A percentile compares a stretch with the other conserved stretches of the same genome.
phyloP scores from a whole-genome alignment of 2,797 vertebrate genomes.

The Halcyon leucocephala region DNA sequence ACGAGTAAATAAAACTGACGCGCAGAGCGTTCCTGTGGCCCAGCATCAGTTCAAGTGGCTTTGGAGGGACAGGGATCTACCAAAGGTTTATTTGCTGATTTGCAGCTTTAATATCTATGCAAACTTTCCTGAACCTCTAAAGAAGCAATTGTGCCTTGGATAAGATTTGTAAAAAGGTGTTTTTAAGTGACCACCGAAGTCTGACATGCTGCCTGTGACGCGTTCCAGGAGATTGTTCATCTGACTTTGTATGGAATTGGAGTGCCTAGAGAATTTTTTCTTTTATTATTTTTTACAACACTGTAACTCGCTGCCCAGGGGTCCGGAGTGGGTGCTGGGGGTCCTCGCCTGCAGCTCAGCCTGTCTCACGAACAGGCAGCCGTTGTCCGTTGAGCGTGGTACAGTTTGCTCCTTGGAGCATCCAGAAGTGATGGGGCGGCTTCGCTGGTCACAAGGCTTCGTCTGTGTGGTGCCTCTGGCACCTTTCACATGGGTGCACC shows the following conservation, averaged over 20 bases:
- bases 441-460: no score
- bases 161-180: accelerated
- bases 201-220: no score
- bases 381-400: no score
- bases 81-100: accelerated
- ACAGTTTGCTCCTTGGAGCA: no score
- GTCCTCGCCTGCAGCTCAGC: no score
- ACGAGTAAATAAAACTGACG: accelerated
- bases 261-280: not conserved
- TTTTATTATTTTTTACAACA: no score
- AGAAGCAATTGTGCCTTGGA: accelerated
- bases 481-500: not conserved
- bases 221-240: not conserved
- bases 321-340: no score
- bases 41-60: accelerated
- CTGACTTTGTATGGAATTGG: not conserved
- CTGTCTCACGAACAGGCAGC: no score
- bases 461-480: no score
- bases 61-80: accelerated
- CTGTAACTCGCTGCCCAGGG: no score
- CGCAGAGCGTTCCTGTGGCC: accelerated
- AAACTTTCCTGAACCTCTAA: no score
- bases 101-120: not conserved
- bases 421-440: no score
- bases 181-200: not conserved